Evolutionary conservation across 92 coral and sea anemone genomes (phyloP), one percentile per base, ranked within the genome.

Genomic region (Epizoanthus fatuus): DNA sequence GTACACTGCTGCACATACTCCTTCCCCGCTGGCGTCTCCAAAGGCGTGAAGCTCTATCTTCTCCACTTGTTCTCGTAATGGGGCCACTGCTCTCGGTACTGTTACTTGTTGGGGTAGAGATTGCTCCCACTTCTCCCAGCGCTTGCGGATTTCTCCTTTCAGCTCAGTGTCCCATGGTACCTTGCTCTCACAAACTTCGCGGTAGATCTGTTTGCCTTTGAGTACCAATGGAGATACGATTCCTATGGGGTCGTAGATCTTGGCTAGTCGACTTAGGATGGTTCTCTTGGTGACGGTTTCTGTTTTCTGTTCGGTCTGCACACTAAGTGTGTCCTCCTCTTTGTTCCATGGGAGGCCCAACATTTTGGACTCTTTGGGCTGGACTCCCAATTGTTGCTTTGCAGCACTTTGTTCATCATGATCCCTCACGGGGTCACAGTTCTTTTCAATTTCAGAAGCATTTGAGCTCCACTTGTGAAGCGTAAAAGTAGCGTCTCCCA

Each of bases 401-500:
- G 91, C 87, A 64, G 59, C 68, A 5, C 71, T 63, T 39, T 65
- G 72, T 45, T 78, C 79, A 12, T 86, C 60, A 39, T 80, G 38
- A 40, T 70, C 71, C 17, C 4, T 44, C 63, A 16, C 58, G 45
- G 66, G 72, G 35, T 60, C 87, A 49, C 65, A 73, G 54, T n/a
- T 65, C 32, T 37, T 67, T 60, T 90, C 90, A 8, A 86, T 79
- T 35, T 90, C 87, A n/a, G 55, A 42, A 9, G 47, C 89, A 72
- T 85, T 81, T 7, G 89, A 91, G 70, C 64, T 58, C 79, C 89
- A 83, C 42, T 87, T 91, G 77, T 89, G 93, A 12, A 89, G 86
- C 7, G 64, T 59, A 32, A 89, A 89, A 39, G n/a, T 77, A 12
- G 86, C 90, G 39, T 89, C 93, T 40, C 65, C 84, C 53, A 90